These are phyloP conservation scores for Lerema accius DNA, from an alignment of 1,140 invertebrate genomes.

Conservation along the genomic window DNA sequence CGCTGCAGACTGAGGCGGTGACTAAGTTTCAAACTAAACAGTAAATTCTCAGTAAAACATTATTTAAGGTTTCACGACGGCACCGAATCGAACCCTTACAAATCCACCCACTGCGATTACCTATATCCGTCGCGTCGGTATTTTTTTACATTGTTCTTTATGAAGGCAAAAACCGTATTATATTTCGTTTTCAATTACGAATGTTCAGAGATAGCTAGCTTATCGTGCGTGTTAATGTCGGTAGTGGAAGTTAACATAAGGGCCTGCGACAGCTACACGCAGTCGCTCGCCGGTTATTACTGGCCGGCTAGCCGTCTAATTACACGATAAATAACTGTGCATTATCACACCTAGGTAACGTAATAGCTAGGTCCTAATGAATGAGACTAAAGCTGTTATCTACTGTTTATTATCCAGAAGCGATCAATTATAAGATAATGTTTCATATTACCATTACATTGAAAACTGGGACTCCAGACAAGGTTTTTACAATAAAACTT, in stretches of 20 bases:
- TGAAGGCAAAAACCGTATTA: background rate
- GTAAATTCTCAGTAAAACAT: background rate
- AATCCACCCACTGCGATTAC: conserved; percentile 6
- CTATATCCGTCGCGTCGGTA: conserved; percentile 14
- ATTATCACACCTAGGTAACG: background rate
- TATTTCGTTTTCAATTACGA: conserved; percentile 10
- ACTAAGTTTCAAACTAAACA: background rate
- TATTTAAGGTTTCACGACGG: conserved; percentile 21
- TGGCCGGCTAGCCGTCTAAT: conserved; percentile 1
- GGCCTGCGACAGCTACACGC: background rate
- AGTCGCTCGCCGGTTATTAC: conserved; percentile 1
- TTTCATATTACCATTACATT: too few relatives aligned
- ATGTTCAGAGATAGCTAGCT: conserved; percentile 4
- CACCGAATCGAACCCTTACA: conserved; percentile 18
- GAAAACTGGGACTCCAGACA: too few relatives aligned
- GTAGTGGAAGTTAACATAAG: conserved; percentile 6
- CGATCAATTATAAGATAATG: too few relatives aligned
- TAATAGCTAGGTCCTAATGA: background rate
- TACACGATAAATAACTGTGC: conserved; percentile 11
- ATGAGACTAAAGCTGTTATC: too few relatives aligned
- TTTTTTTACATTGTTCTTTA: background rate
- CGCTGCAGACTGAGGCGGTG: background rate
- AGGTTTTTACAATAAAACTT: too few relatives aligned
- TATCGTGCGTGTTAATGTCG: conserved; percentile 15
- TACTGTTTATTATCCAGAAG: too few relatives aligned